Base-by-base conservation (phyloP, 1,140 invertebrate genomes). In the Nebria ingens region DNA sequence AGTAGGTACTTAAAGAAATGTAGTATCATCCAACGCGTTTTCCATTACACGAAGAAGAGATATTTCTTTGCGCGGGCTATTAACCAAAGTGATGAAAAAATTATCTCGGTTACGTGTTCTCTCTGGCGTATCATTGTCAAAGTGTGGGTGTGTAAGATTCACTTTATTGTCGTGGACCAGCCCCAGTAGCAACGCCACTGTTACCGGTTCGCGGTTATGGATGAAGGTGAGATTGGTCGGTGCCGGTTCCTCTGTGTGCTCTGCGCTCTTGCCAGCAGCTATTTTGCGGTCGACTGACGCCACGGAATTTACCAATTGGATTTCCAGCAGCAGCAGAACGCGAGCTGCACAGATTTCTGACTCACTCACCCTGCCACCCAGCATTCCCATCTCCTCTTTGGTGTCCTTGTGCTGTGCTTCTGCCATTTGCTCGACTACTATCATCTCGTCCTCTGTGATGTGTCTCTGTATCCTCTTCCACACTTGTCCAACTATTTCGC, bases 221-320 rank as follows among this genome's bases (percentile, higher is more conserved):
- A 11, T 45, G 6, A 45, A 45, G 40, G 40, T 45, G 40, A 45
- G 15, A 45, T 45, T 45, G 40, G 40, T 45, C 25, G n/a, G n/a
- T n/a, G 25, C 25, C 25, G 6, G 25, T 34, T 34, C n/a, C 25
- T 34, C 25, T 17, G 40, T 17, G 6, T 3, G 4, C 6, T 45
- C 40, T 17, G 40, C 13, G 15, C 40, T 45, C 15, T 4, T 51
- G 50, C 50, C 50, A 51, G 21, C 6, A 22, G 50, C 50, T 51
- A 51, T 51, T 51, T 51, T 51, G 50, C 50, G 50, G 50, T 51
- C 50, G 50, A 51, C 50, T 51, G 11, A 17, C 11, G 50, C 50
- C 21, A 20, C 19, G 50, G 50, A 51, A 51, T 51, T 51, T 20
- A 20, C 50, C 50, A 51, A 51, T 51, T 51, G 50, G 50, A 51